phyloP scores from a whole-genome alignment of 2,797 vertebrate species.

The Nyctalus aviator region DNA sequence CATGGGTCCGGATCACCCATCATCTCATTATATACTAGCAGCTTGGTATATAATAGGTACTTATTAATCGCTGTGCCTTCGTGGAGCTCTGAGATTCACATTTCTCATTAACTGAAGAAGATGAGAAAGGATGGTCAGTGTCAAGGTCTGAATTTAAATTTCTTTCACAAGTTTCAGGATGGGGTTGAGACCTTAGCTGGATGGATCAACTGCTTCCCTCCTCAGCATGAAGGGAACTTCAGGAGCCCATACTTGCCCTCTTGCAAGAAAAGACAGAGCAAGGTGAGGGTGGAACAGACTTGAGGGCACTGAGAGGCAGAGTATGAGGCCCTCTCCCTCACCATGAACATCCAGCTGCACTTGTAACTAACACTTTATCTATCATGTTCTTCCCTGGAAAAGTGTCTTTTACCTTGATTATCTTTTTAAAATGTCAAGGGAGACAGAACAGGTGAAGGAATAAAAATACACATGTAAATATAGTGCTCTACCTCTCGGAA shows the following conservation, averaged over 20 bases:
- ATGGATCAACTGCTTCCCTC: background rate
- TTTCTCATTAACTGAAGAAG: background rate
- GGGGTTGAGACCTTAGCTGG: background rate
- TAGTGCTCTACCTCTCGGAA: background rate
- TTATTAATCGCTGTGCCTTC: background rate
- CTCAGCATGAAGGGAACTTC: background rate
- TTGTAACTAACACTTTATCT: background rate
- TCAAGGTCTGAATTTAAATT: background rate
- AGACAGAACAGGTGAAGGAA: background rate
- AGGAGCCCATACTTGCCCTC: background rate
- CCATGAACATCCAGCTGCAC: background rate
- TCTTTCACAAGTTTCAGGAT: background rate
- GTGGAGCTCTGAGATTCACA: background rate
- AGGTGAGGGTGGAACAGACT: background rate
- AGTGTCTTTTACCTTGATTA: background rate
- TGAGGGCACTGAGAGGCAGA: background rate
- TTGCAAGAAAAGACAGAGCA: background rate
- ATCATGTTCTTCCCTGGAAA: background rate
- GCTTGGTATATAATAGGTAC: background rate
- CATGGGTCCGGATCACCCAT: background rate
- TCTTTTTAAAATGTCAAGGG: conserved; percentile 14
- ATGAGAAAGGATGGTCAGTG: background rate
- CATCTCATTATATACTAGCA: background rate
- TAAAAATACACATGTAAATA: background rate
- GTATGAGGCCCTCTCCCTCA: too few species aligned